A percentile compares a stretch with the other conserved stretches of the same genome.
Conservation (phyloP, 1,140 invertebrate genomes). For the Pteromalus puparum region DNA sequence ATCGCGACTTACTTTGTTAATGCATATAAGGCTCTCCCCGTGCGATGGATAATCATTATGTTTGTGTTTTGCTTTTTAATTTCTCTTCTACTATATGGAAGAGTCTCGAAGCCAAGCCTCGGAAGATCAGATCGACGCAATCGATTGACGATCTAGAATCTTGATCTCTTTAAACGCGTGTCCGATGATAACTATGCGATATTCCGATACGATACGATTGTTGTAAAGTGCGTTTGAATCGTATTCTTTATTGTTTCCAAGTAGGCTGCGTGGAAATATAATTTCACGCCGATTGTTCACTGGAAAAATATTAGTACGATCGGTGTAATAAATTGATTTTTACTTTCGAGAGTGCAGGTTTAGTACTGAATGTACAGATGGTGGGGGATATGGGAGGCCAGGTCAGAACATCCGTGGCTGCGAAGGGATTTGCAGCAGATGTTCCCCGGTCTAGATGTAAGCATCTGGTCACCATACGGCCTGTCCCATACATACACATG, state of each 20-base stretch:
- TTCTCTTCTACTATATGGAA: not conserved
- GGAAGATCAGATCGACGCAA: too few relatives aligned
- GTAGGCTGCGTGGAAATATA: not conserved
- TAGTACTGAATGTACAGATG: too few relatives aligned
- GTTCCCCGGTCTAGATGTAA: not conserved
- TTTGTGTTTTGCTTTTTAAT: not conserved
- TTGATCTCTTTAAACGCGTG: not conserved
- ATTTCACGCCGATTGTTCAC: too few relatives aligned
- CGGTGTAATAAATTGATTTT: too few relatives aligned
- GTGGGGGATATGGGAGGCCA: too few relatives aligned
- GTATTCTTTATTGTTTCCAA: not conserved
- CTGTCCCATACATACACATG: too few relatives aligned
- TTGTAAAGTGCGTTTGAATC: not conserved
- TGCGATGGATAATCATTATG: not conserved
- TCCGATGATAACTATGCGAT: not conserved
- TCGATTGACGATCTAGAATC: not conserved
- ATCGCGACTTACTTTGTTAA: not conserved
- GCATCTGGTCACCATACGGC: not conserved
- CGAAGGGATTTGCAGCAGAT: not conserved
- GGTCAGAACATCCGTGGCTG: not conserved
- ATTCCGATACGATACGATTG: not conserved
- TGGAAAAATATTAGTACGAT: too few relatives aligned
- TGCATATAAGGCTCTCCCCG: not conserved
- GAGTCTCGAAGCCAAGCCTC: not conserved
- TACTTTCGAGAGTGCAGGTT: too few relatives aligned